Base-by-base conservation (phyloP, 2,113 vertebrate species). In the Azemiops feae region DNA sequence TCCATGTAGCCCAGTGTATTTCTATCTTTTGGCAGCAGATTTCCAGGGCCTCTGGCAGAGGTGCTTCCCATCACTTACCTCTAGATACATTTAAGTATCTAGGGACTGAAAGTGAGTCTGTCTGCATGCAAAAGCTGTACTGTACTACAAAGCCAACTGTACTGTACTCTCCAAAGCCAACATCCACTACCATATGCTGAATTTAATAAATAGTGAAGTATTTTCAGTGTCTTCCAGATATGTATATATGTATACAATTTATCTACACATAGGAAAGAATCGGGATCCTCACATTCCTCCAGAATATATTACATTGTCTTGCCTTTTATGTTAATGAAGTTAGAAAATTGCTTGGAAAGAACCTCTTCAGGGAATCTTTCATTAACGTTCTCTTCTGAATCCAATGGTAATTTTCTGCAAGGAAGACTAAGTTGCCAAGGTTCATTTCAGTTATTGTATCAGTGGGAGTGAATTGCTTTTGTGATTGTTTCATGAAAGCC, bases 401-500 rank as follows among this genome's bases (percentile, higher is more conserved):
- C 14, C 12, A 3, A 18, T 57, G 60, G 20, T 91, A 53, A 43
- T 74, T 64, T 34, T 89, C 64, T 27, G 34, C 27, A 1, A 43
- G 85, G 0, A 0, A 30, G 0, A 86, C 93, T 50, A 0, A 57
- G 43, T 91, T 94, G 25, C 43, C 1, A 43, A 52, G 89, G 57
- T 30, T 94, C 25, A 52, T 52, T 81, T 39, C 54, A 57, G 57
- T 47, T 16, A 93, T 89, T 53, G 45, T 85, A 58, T 95, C 89
- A 74, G 34, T 94, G 89, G 27, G 94, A 93, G 89, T 23, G 94
- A 93, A 91, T 45, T 85, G 74, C 23, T 86, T 47, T 27, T 25
- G 4, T 86, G 85, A 47, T 27, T 86, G 39, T 47, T 86, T 47
- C 93, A 93, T 88, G 57, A 91, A 95, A 96, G 95, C 55, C 81